Conservation (phyloP, 1,140 invertebrate genomes). For the Dinothrombium tinctorium region DNA sequence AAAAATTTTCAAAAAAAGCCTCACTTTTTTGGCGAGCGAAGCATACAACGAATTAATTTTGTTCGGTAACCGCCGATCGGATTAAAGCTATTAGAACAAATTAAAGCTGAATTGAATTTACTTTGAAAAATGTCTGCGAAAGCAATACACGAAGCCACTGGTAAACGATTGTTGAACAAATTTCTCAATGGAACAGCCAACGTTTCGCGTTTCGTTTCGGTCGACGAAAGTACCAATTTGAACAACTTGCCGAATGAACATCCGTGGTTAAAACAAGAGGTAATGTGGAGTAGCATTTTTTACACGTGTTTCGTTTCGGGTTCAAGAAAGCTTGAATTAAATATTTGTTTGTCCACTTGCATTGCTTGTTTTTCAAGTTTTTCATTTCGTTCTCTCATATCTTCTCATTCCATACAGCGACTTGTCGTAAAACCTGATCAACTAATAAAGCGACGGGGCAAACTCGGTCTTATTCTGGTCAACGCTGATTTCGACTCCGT, state of each 20-base stretch:
- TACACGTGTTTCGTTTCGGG: background rate
- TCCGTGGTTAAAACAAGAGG: slow-evolving; percentile 63
- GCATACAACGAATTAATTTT: too few species aligned
- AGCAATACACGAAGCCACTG: slow-evolving; percentile 84
- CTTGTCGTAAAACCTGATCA: slow-evolving; percentile 97
- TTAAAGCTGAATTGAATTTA: too few species aligned
- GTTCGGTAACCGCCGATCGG: too few species aligned
- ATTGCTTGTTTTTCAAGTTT: background rate
- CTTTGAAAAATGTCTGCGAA: slow-evolving; percentile 94
- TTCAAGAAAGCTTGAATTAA: slow-evolving; percentile 10
- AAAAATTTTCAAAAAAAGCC: too few species aligned
- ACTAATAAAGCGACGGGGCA: slow-evolving; percentile 89
- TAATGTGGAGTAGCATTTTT: slow-evolving; percentile 19
- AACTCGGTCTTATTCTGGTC: slow-evolving; percentile 86
- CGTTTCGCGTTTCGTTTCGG: slow-evolving; percentile 52
- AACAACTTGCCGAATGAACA: slow-evolving; percentile 39
- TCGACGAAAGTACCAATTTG: slow-evolving; percentile 46
- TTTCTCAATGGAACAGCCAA: slow-evolving; percentile 43
- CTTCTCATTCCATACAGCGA: slow-evolving; percentile 27
- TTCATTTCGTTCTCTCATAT: background rate
- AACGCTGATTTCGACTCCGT: slow-evolving; percentile 54
- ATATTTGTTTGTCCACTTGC: slow-evolving; percentile 1
- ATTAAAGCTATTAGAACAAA: too few species aligned
- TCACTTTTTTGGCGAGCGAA: too few species aligned
- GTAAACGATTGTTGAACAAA: slow-evolving; percentile 76